Percentiles rank a stretch among this genome's conserved stretches.
These are phyloP conservation scores for Gastracanthus pulcherrimus DNA, from an alignment of 2,888 invertebrate species.

Conservation along the genomic window DNA sequence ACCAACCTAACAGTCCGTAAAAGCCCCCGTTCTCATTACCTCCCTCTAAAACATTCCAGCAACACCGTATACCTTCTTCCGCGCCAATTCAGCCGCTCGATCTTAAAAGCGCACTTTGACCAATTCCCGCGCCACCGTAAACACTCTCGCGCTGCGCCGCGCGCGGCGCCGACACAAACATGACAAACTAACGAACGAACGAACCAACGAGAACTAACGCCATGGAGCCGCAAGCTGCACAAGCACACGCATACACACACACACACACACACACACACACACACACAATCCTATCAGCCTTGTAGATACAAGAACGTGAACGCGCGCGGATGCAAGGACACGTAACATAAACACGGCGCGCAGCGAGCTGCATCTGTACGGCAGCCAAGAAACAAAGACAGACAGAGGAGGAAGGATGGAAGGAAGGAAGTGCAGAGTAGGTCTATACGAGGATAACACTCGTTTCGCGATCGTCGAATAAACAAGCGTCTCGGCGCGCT, in stretches of 20 bases:
- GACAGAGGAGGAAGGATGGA: not conserved
- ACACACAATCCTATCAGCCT: no score
- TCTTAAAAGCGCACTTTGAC: no score
- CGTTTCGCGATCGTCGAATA: constrained; percentile 31
- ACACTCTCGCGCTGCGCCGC: not conserved
- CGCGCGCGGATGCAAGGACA: not conserved
- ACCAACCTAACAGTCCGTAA: no score
- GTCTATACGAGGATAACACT: not conserved
- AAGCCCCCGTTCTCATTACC: no score
- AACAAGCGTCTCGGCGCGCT: constrained; percentile 27
- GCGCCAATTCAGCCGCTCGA: not conserved
- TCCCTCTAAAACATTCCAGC: no score
- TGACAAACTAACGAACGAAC: not conserved
- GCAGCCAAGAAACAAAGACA: not conserved
- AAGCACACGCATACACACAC: not conserved
- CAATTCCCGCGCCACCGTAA: no score
- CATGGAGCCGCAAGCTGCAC: not conserved
- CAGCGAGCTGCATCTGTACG: not conserved
- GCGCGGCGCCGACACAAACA: not conserved
- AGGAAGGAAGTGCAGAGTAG: not conserved
- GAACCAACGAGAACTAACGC: not conserved
- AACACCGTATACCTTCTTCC: not conserved
- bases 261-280: not conserved
- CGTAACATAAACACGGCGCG: not conserved
- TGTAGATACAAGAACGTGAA: no score